phyloP scores from a whole-genome alignment of 2,113 vertebrate genomes.

The Nipponia nippon region DNA sequence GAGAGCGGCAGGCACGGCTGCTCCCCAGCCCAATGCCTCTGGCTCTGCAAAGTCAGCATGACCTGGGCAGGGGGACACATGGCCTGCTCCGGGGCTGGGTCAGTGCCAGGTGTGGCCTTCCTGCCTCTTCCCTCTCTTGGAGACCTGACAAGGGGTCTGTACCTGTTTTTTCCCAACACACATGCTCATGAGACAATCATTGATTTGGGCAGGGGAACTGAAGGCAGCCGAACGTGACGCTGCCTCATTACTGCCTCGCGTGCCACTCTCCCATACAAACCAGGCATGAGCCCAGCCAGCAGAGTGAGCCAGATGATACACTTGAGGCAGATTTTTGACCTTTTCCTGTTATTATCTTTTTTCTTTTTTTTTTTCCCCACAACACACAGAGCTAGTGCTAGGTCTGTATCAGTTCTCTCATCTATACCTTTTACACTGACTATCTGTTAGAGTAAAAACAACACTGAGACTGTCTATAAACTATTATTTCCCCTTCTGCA shows the following conservation, averaged over 20 bases:
- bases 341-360: neutral
- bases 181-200: rapidly evolving
- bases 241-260: rapidly evolving
- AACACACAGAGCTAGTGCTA: neutral
- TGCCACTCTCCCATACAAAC: rapidly evolving
- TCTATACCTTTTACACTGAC: neutral
- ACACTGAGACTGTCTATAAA: neutral
- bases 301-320: neutral
- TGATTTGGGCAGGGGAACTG: neutral
- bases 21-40: neutral
- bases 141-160: neutral
- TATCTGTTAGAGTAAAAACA: neutral
- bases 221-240: neutral
- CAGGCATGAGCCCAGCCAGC: neutral
- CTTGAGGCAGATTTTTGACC: neutral
- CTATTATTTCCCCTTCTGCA: neutral
- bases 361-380: neutral
- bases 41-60: neutral
- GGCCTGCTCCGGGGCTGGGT: neutral
- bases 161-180: neutral
- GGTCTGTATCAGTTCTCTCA: neutral
- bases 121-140: neutral
- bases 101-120: neutral
- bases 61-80: rapidly evolving
- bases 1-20: neutral